phyloP scores from a whole-genome alignment of 2,888 invertebrate genomes.

The Melipona beecheii region DNA sequence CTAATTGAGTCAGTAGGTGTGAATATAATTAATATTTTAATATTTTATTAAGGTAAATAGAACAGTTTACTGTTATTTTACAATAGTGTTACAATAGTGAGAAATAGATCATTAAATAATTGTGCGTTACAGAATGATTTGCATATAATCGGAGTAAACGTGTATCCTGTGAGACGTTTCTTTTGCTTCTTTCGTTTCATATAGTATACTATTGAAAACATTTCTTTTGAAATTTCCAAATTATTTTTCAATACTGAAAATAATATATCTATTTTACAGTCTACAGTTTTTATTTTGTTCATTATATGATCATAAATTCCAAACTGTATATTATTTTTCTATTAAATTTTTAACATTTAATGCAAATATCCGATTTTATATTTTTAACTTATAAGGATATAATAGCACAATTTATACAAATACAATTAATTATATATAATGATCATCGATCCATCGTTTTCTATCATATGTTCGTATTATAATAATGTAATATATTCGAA shows the following conservation, averaged over 20 bases:
- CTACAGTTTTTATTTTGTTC: too few species aligned
- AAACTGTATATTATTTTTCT: too few species aligned
- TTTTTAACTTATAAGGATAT: too few species aligned
- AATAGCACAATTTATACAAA: neutral
- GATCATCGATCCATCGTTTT: neutral
- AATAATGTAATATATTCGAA: neutral
- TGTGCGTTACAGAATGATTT: neutral
- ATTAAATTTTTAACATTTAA: too few species aligned
- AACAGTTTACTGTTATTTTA: neutral
- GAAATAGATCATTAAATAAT: slow-evolving; percentile 15
- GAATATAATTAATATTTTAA: neutral
- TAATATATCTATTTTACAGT: neutral
- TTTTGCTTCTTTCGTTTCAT: neutral
- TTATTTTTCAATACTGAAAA: neutral
- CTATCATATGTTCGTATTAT: neutral
- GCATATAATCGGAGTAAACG: slow-evolving; percentile 4
- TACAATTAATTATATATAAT: neutral
- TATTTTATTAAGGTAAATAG: neutral
- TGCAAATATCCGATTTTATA: too few species aligned
- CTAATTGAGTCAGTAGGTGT: neutral
- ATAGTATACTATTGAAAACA: neutral
- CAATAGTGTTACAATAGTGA: neutral
- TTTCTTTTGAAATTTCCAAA: neutral
- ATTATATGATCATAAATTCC: too few species aligned
- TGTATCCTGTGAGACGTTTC: neutral